Percentiles rank a stretch among this genome's conserved stretches.
These are phyloP conservation scores for Odontothrips loti DNA, from an alignment of 2,888 invertebrate genomes.

Conservation along the genomic window DNA sequence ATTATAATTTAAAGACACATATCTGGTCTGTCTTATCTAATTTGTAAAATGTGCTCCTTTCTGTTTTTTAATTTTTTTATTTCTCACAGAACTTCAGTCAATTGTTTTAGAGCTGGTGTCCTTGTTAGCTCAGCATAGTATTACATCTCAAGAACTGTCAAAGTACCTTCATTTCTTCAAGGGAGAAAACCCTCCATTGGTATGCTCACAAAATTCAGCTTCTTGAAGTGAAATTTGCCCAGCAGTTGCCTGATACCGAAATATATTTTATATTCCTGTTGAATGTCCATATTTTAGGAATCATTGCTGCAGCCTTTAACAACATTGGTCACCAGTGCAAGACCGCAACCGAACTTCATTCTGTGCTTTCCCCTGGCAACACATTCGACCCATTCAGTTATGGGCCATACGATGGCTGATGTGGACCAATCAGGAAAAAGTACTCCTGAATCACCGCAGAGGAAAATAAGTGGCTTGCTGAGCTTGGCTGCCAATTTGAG, in stretches of 20 bases:
- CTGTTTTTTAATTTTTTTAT: conserved; percentile 35
- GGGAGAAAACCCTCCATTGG: conserved; percentile 52
- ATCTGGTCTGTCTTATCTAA: not conserved
- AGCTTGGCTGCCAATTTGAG: not conserved
- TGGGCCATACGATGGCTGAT: not conserved
- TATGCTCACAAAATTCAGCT: conserved; percentile 39
- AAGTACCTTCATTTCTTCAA: conserved; percentile 59
- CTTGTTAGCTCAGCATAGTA: conserved; percentile 52
- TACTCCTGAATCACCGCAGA: not conserved
- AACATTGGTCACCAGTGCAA: conserved; percentile 50
- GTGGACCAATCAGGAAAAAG: not conserved
- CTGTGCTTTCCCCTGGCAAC: conserved; percentile 51
- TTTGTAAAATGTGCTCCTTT: conserved; percentile 17
- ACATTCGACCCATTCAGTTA: not conserved
- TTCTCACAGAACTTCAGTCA: conserved; percentile 57
- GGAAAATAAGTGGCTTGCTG: not conserved
- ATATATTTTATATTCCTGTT: too few relatives aligned
- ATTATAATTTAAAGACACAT: too few relatives aligned
- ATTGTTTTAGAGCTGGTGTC: conserved; percentile 61
- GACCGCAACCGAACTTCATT: conserved; percentile 55
- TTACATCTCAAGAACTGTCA: conserved; percentile 54
- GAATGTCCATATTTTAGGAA: conserved; percentile 36
- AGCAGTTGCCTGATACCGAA: not conserved
- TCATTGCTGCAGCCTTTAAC: conserved; percentile 54
- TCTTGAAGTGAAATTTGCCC: not conserved